Base-by-base conservation (phyloP, 2,113 vertebrate species). In the Caretta caretta region DNA sequence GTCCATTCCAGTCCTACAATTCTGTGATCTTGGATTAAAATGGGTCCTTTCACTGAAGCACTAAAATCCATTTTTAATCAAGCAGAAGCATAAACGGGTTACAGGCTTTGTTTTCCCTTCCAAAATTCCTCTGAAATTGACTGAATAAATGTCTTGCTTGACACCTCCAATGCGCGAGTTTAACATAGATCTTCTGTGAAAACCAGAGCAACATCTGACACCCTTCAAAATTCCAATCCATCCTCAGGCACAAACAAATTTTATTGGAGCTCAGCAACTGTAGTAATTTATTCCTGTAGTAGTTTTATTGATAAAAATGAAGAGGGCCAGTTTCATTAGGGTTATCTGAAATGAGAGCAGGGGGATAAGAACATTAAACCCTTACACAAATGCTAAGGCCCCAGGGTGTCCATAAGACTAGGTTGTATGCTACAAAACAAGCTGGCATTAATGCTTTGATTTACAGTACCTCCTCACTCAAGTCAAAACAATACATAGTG, bases 261-360 rank as follows among this genome's bases (percentile, higher is more conserved):
- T 92, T 93, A 96, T 96, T 94, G 87, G 75, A 96, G 95, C 93
- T 89, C 92, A 84, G 92, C 88, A 96, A 89, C 48, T 38, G 12
- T 42, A 89, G 84, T 80, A 89, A 96, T 96, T 87, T 92, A 72
- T 56, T 93, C 80, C 96, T 95, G 89, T 0, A 14, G 78, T 79
- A 48, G 65, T 62, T 91, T 96, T 83, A 92, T 38, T 86, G 65
- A 94, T 92, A 90, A 97, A 95, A 97, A 91, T 82, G 19, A 86
- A 94, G 86, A 82, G 62, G 83, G 78, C 80, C 86, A 92, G 78
- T 5, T 0, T 5, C 24, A 88, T 46, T 86, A 92, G 92, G 92
- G 89, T 95, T 91, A 54, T 86, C 75, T 85, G 59, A 92, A 89
- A 84, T 65, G 69, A 91, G 87, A 93, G 35, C 10, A 51, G 83